Base-by-base conservation (phyloP, 2,113 vertebrate genomes). In the Catharus bicknelli region DNA sequence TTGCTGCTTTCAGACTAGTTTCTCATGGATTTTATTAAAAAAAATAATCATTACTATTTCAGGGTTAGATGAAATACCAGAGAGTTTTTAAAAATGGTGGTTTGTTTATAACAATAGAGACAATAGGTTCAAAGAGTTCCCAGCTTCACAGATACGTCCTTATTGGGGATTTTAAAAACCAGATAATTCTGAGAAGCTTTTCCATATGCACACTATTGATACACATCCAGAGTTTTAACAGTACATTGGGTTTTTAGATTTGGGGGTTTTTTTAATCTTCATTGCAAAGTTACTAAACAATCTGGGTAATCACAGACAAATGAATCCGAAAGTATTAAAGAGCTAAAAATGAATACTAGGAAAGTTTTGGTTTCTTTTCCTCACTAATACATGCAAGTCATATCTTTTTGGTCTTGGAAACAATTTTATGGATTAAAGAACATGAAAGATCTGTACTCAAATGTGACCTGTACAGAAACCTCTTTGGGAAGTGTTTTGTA, bases 41-140 rank as follows among this genome's bases (percentile, higher is more conserved):
- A 92, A 90, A 94, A 89, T 13, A 85, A 92, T 86, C 51, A 58
- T 62, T 94, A 83, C 73, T 93, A 40, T 94, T 94, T 87, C 45
- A 38, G 88, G 68, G 42, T 75, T 90, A 91, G 85, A 88, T 80
- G 48, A 88, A 91, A 62, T 90, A 88, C 11, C 42, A 75, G 69
- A 77, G 95, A 66, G 22, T 91, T 94, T 73, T 18, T 10, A 70
- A 83, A 91, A 91, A 23, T 0, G 5, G 11, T 55, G 5, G 62
- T 77, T 77, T 86, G 32, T 87, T 90, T 93, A 25, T 84, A 82
- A 32, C 32, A 83, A 25, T 74, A 75, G 83, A 84, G 38, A 80
- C 73, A 86, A 80, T 77, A 66, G 26, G 40, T 83, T 92, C 58
- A 94, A 82, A 84, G 72, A 85, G 43, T 55, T 86, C 21, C 17